Base-by-base conservation (phyloP, 2,888 invertebrate genomes). In the Pheosia tremula region DNA sequence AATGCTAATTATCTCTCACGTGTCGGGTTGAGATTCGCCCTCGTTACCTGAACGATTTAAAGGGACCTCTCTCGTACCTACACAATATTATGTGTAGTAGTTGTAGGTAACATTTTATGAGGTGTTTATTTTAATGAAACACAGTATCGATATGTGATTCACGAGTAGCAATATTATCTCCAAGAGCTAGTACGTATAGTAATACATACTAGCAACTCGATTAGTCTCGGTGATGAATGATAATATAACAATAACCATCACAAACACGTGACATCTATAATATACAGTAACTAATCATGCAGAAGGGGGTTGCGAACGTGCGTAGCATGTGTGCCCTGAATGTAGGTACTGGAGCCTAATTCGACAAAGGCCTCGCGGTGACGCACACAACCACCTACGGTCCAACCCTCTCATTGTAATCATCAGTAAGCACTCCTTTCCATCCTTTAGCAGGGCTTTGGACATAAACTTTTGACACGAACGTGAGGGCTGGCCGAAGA, bases 261-360 rank as follows among this genome's bases (percentile, higher is more conserved):
- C 83, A 87, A 82, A 86, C 89, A 91, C 89, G 82, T 87, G 85
- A 93, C 91, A 91, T 88, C 86, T 91, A 90, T 85, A 77, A 69
- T 70, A 74, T 82, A 86, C 83, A 87, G 74, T 84, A 84, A 86
- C 90, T 89, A 89, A 88, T 86, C 93, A 93, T 93, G 93, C 93
- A 91, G 91, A 92, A 88, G 86, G 87, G 91, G 93, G 93, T 91
- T 92, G 93, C 93, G 93, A 93, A 93, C 93, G 93, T 90, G 89
- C 90, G 85, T 85, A 85, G 83, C 85, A 81, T 84, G 81, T 86
- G 82, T 85, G 81, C 79, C 84, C 80, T 83, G 79, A 80, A 82
- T 84, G 82, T 24, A 24, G 24, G 24, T 81, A 82, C 81, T 78
- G 81, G 78, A 76, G 77, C 81, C 81, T 82, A 75, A 80, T 80